Conservation (phyloP, 2,113 vertebrate genomes). For the Gavia stellata region DNA sequence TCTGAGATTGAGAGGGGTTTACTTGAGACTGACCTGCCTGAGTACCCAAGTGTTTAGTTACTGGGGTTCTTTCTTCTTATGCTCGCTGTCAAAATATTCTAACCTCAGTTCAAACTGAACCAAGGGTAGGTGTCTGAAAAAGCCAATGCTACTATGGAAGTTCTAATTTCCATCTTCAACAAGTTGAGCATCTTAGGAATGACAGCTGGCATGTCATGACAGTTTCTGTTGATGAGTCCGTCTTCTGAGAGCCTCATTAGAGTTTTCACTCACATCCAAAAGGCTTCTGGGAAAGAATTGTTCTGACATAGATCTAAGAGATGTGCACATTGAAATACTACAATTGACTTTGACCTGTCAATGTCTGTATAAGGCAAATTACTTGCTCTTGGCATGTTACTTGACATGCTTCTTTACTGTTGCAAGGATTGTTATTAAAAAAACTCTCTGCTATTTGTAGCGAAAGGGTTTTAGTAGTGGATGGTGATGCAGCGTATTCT, state of each 20-base stretch:
- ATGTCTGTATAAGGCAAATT: background rate
- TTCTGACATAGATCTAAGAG: constrained; percentile 16
- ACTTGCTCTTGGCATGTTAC: background rate
- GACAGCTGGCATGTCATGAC: constrained; percentile 25
- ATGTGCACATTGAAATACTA: background rate
- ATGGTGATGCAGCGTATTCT: background rate
- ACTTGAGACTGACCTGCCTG: background rate
- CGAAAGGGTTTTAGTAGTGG: background rate
- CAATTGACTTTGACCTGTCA: constrained; percentile 1
- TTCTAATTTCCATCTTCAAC: constrained; percentile 1
- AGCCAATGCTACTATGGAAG: background rate
- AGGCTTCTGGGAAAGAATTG: background rate
- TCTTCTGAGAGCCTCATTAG: constrained; percentile 40
- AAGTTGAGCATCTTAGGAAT: background rate
- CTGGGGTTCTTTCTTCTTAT: background rate
- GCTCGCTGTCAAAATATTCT: constrained; percentile 2
- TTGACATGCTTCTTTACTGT: background rate
- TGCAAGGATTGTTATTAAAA: background rate
- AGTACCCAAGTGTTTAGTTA: background rate
- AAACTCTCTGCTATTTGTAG: background rate
- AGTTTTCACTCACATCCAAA: background rate
- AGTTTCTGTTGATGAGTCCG: background rate
- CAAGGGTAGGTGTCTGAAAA: background rate
- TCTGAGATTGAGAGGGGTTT: background rate
- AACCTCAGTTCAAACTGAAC: background rate